Evolutionary conservation across 2,113 vertebrate species (phyloP).

Genomic region (Zosterops lateralis): DNA sequence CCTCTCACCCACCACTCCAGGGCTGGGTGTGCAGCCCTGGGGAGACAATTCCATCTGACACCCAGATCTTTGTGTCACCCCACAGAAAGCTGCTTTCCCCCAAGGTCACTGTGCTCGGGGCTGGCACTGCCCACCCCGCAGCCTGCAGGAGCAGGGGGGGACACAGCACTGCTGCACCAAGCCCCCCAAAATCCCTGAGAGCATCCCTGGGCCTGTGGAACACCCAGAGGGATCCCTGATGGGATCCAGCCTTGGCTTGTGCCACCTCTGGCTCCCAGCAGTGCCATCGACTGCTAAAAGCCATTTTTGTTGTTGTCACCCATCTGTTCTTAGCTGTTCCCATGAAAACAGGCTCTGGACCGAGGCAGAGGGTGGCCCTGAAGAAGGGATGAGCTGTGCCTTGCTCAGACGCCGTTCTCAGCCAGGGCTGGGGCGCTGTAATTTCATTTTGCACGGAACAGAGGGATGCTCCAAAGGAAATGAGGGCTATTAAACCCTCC

Average conservation of each 20-base stretch:
- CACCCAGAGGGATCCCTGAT: accelerated
- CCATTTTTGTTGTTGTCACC: not conserved
- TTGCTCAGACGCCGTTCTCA: accelerated
- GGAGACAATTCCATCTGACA: accelerated
- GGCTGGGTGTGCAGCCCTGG: too few relatives aligned
- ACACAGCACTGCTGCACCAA: accelerated
- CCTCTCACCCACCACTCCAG: accelerated
- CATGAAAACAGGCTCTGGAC: not conserved
- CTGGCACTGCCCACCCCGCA: not conserved
- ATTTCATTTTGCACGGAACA: not conserved
- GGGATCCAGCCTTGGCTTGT: not conserved
- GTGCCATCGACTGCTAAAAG: not conserved
- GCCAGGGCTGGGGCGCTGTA: not conserved
- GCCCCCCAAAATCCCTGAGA: not conserved
- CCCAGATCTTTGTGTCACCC: accelerated
- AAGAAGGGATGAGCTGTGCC: not conserved
- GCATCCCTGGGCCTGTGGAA: not conserved
- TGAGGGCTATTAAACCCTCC: not conserved
- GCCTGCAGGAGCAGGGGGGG: not conserved
- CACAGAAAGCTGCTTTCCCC: not conserved
- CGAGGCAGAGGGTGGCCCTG: not conserved
- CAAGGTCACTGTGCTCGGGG: accelerated
- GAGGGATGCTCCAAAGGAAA: not conserved
- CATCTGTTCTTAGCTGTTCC: not conserved
- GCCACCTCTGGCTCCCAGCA: not conserved